Conservation (phyloP, 2,797 vertebrate genomes). For the Trematomus bernacchii region DNA sequence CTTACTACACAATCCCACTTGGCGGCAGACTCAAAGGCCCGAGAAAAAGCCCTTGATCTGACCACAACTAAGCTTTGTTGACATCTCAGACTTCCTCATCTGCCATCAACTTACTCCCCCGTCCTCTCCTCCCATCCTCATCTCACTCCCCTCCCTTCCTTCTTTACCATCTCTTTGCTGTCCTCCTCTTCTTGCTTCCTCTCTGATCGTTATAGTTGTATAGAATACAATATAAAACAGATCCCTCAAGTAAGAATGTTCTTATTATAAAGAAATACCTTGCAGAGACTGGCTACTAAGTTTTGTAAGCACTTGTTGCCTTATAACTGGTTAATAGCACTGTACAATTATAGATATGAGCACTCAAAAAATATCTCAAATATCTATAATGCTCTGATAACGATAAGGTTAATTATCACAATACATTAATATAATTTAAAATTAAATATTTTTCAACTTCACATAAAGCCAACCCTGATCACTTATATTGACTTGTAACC, state of each 20-base stretch:
- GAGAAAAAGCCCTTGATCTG: constrained; percentile 28
- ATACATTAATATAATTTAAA: too few species aligned
- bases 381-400: too few species aligned
- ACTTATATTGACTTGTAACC: too few species aligned
- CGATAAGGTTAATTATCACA: too few species aligned
- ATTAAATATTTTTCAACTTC: too few species aligned
- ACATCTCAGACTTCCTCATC: constrained; percentile 56
- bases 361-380: too few species aligned
- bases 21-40: constrained; percentile 12
- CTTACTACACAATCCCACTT: background rate
- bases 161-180: background rate
- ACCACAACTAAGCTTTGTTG: constrained; percentile 52
- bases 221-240: background rate
- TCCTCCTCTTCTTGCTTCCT: constrained; percentile 20
- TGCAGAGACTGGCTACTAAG: too few species aligned
- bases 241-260: background rate
- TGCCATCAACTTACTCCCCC: constrained; percentile 36
- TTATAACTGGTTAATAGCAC: too few species aligned
- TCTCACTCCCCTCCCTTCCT: background rate
- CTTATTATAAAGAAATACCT: too few species aligned
- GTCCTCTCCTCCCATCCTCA: constrained; percentile 26
- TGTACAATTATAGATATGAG: too few species aligned
- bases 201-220: constrained; percentile 12
- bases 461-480: too few species aligned
- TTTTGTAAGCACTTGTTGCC: too few species aligned